A percentile compares a stretch with the other conserved stretches of the same genome.
phyloP scores from a whole-genome alignment of 1,140 invertebrate species.

The Venturia canescens region DNA sequence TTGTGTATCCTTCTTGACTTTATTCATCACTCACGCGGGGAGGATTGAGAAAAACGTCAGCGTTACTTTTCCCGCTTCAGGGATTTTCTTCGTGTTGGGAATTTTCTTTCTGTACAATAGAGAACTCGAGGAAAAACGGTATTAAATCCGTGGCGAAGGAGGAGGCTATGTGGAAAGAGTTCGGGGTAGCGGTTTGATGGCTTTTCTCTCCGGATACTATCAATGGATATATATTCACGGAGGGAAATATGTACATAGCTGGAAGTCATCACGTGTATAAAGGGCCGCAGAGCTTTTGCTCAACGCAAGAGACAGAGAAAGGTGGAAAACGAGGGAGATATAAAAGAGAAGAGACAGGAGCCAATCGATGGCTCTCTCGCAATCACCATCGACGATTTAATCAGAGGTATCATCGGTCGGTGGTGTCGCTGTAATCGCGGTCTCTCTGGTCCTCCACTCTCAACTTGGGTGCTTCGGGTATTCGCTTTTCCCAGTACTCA shows the following conservation, averaged over 20 bases:
- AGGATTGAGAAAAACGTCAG: conserved; percentile 5
- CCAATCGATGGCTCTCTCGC: conserved; percentile 30
- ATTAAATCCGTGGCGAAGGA: background rate
- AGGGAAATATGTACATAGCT: conserved; percentile 6
- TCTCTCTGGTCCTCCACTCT: conserved; percentile 31
- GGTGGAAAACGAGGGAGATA: background rate
- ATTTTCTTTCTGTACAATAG: conserved; percentile 22
- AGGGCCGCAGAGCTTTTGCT: background rate
- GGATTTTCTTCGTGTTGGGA: background rate
- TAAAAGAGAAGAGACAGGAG: background rate
- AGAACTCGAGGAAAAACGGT: background rate
- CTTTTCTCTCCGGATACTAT: conserved; percentile 11
- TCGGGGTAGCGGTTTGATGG: conserved; percentile 15
- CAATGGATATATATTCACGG: conserved; percentile 7
- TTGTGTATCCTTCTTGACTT: background rate
- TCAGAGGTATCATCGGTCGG: conserved; percentile 28
- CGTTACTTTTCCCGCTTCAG: background rate
- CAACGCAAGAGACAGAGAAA: background rate
- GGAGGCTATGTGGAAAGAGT: conserved; percentile 9
- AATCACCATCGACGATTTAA: conserved; percentile 36
- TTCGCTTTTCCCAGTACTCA: conserved; percentile 12
- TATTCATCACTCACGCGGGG: background rate
- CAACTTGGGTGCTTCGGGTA: conserved; percentile 20
- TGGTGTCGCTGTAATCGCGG: conserved; percentile 34
- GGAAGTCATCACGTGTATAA: background rate